phyloP scores from a whole-genome alignment of 2,113 vertebrate species.

The Vimba vimba region DNA sequence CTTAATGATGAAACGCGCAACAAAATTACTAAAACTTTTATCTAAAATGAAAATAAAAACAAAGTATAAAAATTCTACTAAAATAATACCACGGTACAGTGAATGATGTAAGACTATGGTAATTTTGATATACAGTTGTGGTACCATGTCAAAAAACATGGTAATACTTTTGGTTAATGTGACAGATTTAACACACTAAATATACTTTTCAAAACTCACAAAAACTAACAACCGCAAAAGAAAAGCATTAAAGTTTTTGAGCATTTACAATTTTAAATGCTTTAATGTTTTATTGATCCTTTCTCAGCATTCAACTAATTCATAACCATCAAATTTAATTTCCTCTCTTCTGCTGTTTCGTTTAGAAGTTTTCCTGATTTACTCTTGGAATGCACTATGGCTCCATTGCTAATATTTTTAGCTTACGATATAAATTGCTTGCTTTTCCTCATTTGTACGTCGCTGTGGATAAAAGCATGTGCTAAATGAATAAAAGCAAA shows the following conservation, averaged over 20 bases:
- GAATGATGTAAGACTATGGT: neutral
- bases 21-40: neutral
- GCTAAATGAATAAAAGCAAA: constrained; percentile 30
- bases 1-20: neutral
- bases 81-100: neutral
- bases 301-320: neutral
- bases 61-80: neutral
- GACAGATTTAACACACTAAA: neutral
- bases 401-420: neutral
- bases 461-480: constrained; percentile 12
- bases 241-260: neutral
- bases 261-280: neutral
- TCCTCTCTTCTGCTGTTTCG: too few relatives aligned
- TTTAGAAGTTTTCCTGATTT: constrained; percentile 10
- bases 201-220: neutral
- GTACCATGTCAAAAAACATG: neutral
- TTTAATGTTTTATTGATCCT: neutral
- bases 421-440: neutral
- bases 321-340: neutral
- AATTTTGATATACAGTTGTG: neutral
- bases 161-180: neutral
- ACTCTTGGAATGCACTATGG: neutral
- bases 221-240: neutral
- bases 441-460: neutral
- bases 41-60: neutral